Percentiles rank a stretch among this genome's conserved stretches.
These are phyloP conservation scores for Cyclura pinguis DNA, from an alignment of 2,797 vertebrate species.

Conservation along the genomic window DNA sequence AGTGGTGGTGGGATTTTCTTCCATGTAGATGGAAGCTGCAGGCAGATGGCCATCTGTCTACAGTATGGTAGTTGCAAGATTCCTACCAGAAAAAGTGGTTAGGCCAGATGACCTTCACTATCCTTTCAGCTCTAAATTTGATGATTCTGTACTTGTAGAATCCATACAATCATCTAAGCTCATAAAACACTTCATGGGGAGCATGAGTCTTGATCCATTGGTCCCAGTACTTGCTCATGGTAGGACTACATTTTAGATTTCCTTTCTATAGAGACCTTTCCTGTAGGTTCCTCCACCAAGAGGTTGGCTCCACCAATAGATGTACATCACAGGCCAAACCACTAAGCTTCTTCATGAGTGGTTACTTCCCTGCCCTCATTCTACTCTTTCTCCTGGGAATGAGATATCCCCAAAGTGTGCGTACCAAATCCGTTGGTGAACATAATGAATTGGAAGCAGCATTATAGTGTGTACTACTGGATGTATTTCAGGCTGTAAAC, in stretches of 20 bases:
- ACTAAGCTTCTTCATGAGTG: background rate
- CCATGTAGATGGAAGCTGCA: background rate
- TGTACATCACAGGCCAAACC: background rate
- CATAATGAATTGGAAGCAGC: conserved; percentile 8
- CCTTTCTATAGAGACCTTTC: background rate
- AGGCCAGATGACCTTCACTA: background rate
- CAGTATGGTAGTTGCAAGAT: background rate
- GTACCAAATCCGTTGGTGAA: background rate
- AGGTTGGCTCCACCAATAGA: background rate
- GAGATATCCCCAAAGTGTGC: background rate
- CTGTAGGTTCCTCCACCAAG: background rate
- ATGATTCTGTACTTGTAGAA: background rate
- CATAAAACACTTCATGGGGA: background rate
- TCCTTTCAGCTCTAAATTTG: background rate
- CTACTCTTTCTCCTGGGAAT: no score
- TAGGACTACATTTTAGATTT: no score
- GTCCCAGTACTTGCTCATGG: no score
- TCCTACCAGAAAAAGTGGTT: background rate
- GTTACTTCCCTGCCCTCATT: background rate
- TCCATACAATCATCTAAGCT: background rate
- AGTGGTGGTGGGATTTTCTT: no score
- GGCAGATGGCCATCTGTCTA: background rate
- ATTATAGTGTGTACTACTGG: background rate
- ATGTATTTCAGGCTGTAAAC: conserved; percentile 12
- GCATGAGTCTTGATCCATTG: no score